These are phyloP conservation scores for Zeugodacus cucurbitae DNA, from an alignment of 1,140 invertebrate genomes.

Conservation along the genomic window DNA sequence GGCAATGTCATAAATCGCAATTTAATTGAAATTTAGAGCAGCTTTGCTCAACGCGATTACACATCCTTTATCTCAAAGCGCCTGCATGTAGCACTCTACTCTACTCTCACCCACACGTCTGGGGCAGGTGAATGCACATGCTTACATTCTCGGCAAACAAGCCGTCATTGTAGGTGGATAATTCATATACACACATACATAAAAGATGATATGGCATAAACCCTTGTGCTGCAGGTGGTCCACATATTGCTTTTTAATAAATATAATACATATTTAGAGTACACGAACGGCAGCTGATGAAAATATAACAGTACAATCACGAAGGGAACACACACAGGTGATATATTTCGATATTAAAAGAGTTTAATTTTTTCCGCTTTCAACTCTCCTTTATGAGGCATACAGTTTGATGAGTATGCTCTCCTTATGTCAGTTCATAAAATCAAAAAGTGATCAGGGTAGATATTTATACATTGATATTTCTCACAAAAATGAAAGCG, in stretches of 20 bases:
- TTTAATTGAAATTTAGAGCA: slow-evolving; percentile 38
- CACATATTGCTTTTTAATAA: slow-evolving; percentile 6
- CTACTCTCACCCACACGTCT: background rate
- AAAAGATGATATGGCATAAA: background rate
- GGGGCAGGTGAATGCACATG: background rate
- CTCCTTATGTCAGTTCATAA: no score
- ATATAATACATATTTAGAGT: background rate
- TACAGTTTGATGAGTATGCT: no score
- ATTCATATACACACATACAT: background rate
- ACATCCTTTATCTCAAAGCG: background rate
- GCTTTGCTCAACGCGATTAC: slow-evolving; percentile 1
- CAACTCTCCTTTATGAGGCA: no score
- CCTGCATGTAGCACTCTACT: no score
- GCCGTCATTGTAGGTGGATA: background rate
- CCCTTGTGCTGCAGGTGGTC: background rate
- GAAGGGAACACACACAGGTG: no score
- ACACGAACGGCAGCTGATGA: background rate
- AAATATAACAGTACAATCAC: background rate
- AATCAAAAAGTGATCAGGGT: no score
- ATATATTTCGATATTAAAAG: no score
- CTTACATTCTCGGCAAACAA: background rate
- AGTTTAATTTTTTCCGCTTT: no score
- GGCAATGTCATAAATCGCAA: slow-evolving; percentile 20
- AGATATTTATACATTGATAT: no score
- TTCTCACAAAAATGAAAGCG: no score